These are phyloP conservation scores for Capricornis sumatraensis DNA, from an alignment of 2,113 vertebrate genomes.

Conservation along the genomic window DNA sequence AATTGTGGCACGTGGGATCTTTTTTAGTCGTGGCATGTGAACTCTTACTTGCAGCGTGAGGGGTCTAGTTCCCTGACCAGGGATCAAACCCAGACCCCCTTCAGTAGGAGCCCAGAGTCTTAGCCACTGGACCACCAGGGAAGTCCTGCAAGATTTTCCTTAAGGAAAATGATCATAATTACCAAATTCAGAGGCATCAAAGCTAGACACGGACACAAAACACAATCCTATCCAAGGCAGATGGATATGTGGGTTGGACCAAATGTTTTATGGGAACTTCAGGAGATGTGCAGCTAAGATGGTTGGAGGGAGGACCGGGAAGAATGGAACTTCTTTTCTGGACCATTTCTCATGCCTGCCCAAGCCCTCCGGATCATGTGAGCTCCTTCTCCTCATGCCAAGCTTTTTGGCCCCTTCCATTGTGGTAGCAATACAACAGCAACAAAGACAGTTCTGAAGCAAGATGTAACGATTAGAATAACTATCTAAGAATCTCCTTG, in stretches of 20 bases:
- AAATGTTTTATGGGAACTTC: background rate
- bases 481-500: slow-evolving; percentile 69
- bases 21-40: background rate
- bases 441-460: background rate
- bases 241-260: background rate
- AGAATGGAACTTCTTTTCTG: background rate
- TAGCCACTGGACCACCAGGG: background rate
- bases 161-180: background rate
- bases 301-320: background rate
- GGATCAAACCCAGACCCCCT: background rate
- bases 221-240: background rate
- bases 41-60: background rate
- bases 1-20: background rate
- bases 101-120: background rate
- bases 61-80: background rate
- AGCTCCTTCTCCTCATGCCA: background rate
- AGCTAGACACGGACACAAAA: background rate
- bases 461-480: background rate
- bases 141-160: background rate
- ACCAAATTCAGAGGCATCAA: background rate
- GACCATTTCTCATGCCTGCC: background rate
- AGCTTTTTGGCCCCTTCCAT: slow-evolving; percentile 39
- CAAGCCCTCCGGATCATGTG: rapidly evolving
- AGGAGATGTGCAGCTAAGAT: background rate
- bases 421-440: slow-evolving; percentile 25